These are phyloP conservation scores for Hyposmocoma kahamanoa DNA, from an alignment of 1,140 invertebrate species.

Conservation along the genomic window DNA sequence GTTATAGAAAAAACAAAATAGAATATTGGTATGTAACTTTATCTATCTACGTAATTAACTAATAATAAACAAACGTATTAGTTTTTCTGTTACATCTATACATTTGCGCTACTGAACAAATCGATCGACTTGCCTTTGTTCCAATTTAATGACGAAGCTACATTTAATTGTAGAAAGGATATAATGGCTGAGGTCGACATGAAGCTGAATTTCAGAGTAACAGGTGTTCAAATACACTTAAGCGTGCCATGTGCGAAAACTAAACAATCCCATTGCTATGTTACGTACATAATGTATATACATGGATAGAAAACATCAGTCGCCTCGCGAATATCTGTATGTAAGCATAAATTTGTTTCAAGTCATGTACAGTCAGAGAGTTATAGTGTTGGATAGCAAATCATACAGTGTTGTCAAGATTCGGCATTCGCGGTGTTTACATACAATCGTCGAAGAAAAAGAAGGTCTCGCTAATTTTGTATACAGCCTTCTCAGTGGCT, in stretches of 20 bases:
- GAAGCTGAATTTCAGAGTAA: constrained; percentile 37
- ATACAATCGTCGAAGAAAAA: constrained; percentile 51
- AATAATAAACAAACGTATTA: no score
- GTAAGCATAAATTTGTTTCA: constrained; percentile 11
- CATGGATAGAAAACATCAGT: constrained; percentile 15
- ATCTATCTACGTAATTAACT: no score
- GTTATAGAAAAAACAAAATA: no score
- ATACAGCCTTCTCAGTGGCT: no score
- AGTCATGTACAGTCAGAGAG: constrained; percentile 43
- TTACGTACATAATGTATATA: constrained; percentile 9
- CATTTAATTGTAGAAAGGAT: constrained; percentile 15
- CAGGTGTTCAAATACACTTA: constrained; percentile 55
- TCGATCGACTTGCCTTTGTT: constrained; percentile 44
- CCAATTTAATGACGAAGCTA: constrained; percentile 25
- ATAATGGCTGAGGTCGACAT: constrained; percentile 21
- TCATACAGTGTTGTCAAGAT: constrained; percentile 51
- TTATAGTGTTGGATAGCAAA: constrained; percentile 44
- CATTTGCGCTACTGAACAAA: constrained; percentile 45
- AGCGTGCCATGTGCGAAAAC: constrained; percentile 46
- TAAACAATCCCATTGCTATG: constrained; percentile 8
- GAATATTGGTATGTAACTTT: no score
- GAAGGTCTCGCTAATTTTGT: constrained; percentile 29
- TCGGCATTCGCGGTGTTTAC: constrained; percentile 45
- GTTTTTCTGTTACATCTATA: no score
- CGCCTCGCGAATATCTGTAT: constrained; percentile 5